phyloP scores from a whole-genome alignment of 2,113 vertebrate genomes.

The Anhinga anhinga region DNA sequence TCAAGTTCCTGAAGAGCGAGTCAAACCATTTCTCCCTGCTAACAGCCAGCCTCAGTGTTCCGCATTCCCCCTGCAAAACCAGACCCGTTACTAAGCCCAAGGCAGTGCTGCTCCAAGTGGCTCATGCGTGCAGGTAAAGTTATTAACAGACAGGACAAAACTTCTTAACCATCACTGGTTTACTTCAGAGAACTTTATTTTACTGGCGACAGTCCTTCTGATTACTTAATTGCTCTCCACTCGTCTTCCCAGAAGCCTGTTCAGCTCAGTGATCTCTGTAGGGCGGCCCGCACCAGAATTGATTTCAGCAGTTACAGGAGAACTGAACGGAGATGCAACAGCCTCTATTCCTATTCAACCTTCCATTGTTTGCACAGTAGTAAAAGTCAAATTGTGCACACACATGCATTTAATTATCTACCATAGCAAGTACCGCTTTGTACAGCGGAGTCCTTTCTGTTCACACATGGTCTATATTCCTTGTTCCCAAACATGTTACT shows the following conservation, averaged over 20 bases:
- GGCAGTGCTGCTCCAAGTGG: not conserved
- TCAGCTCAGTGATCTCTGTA: not conserved
- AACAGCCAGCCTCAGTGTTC: not conserved
- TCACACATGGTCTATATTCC: not conserved
- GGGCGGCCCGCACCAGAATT: not conserved
- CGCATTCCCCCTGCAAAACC: not conserved
- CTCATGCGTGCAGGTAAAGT: not conserved
- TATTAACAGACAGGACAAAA: not conserved
- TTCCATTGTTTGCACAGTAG: slow-evolving; percentile 2
- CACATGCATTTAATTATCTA: not conserved
- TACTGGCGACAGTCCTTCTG: not conserved
- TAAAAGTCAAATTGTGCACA: not conserved
- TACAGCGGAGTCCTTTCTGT: not conserved
- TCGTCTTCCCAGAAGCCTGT: not conserved
- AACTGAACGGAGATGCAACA: not conserved
- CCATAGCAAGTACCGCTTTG: not conserved
- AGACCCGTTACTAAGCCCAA: not conserved
- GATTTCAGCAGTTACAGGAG: not conserved
- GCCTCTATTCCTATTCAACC: not conserved
- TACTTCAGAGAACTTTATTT: not conserved
- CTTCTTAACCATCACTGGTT: not conserved
- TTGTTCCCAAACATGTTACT: not conserved
- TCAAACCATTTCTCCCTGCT: not conserved
- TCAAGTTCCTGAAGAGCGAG: not conserved
- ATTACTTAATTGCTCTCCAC: not conserved